phyloP scores from a whole-genome alignment of 1,140 invertebrate species.

The Xylocopa sonorina region DNA sequence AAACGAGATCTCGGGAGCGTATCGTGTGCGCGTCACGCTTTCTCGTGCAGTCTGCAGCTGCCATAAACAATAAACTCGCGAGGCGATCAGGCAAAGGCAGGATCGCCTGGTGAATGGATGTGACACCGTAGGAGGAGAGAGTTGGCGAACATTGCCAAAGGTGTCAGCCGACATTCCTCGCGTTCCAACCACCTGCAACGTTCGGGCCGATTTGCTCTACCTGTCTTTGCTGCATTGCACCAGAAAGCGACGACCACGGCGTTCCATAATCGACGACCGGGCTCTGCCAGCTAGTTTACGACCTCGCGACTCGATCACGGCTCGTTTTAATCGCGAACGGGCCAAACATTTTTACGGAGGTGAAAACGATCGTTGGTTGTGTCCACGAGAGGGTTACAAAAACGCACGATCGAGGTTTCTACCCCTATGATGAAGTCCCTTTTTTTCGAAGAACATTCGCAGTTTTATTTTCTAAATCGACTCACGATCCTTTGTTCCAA shows the following conservation, averaged over 20 bases:
- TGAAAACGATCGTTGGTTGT: too few relatives aligned
- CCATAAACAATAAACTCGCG: conserved; percentile 53
- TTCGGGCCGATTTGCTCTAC: conserved; percentile 57
- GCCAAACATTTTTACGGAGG: neutral
- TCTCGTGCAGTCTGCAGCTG: neutral
- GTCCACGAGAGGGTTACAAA: too few relatives aligned
- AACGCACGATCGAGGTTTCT: too few relatives aligned
- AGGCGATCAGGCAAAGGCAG: conserved; percentile 24
- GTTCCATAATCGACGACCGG: conserved; percentile 45
- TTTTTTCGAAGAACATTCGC: too few relatives aligned
- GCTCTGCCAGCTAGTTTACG: neutral
- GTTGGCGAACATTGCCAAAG: conserved; percentile 59
- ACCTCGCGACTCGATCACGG: neutral
- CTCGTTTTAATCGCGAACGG: neutral
- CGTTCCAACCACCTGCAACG: conserved; percentile 57
- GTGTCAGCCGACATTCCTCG: conserved; percentile 58
- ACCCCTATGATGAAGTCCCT: too few relatives aligned
- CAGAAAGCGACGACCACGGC: conserved; percentile 44
- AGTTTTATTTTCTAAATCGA: too few relatives aligned
- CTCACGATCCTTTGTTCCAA: too few relatives aligned
- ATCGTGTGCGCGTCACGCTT: conserved; percentile 4
- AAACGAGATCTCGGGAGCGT: neutral
- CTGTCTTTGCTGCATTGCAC: conserved; percentile 60
- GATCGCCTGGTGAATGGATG: conserved; percentile 60
- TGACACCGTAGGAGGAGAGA: conserved; percentile 48